Evolutionary conservation across 2,888 invertebrate species (phyloP).

Genomic region (Junonia oenone): DNA sequence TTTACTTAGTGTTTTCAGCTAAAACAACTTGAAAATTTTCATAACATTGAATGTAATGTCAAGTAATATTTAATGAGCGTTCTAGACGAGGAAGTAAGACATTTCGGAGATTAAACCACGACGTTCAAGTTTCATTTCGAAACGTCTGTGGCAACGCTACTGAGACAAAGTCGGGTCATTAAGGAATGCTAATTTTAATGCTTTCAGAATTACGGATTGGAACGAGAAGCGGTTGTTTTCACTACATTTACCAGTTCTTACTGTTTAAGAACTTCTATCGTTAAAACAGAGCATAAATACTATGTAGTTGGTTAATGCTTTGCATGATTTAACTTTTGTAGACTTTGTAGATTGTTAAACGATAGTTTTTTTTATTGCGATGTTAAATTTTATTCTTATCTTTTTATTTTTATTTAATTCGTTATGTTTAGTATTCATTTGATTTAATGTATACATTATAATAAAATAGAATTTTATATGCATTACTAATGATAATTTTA

Average conservation of each 20-base stretch:
- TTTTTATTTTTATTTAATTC: background rate
- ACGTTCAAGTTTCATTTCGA: background rate
- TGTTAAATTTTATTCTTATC: background rate
- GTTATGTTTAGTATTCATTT: too few species aligned
- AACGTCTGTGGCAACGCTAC: background rate
- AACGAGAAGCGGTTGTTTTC: background rate
- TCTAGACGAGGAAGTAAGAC: background rate
- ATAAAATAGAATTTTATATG: too few species aligned
- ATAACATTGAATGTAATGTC: background rate
- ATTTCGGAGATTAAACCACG: background rate
- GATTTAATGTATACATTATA: too few species aligned
- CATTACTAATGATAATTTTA: too few species aligned
- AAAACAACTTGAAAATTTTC: background rate
- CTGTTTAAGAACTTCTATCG: too few species aligned
- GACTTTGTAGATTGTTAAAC: background rate
- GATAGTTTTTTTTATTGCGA: background rate
- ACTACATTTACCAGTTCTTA: too few species aligned
- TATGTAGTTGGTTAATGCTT: too few species aligned
- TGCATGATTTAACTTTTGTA: too few species aligned
- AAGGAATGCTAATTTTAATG: conserved; percentile 15
- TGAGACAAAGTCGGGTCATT: conserved; percentile 6
- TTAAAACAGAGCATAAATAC: too few species aligned
- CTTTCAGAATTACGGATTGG: background rate
- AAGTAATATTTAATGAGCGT: background rate
- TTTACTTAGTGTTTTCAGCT: too few species aligned